Evolutionary conservation across 2,113 vertebrate genomes (phyloP).

Genomic region (Siniperca chuatsi): DNA sequence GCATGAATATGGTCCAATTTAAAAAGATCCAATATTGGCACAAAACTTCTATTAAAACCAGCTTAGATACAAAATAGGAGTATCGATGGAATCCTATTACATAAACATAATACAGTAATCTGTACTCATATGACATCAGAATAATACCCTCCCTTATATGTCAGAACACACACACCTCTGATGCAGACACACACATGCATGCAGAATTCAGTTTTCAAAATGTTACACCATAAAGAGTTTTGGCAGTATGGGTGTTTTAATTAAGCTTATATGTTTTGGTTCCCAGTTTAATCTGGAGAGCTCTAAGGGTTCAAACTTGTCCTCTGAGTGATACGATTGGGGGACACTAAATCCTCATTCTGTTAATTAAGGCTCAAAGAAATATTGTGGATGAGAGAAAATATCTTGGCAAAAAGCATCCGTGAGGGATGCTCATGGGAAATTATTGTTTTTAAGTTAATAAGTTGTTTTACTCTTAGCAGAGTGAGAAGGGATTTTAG

Average conservation of each 20-base stretch:
- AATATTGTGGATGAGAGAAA: constrained; percentile 69
- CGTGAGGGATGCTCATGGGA: constrained; percentile 66
- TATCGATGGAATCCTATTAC: not conserved
- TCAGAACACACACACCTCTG: not conserved
- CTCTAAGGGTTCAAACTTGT: constrained; percentile 56
- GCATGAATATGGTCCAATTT: not conserved
- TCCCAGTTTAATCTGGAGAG: constrained; percentile 48
- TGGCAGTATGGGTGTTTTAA: constrained; percentile 48
- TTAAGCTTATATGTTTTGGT: constrained; percentile 51
- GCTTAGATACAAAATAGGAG: not conserved
- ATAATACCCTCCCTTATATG: not conserved
- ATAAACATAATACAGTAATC: constrained; percentile 3
- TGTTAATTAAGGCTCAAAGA: constrained; percentile 74
- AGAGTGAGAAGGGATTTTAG: constrained; percentile 65
- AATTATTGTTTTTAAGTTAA: constrained; percentile 80
- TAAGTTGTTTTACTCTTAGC: constrained; percentile 75
- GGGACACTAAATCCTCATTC: constrained; percentile 76
- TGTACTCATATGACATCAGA: not conserved
- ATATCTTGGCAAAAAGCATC: constrained; percentile 64
- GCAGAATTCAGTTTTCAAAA: constrained; percentile 28
- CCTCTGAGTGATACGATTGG: constrained; percentile 64
- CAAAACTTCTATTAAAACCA: not conserved
- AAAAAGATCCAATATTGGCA: not conserved
- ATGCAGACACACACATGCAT: constrained; percentile 30
- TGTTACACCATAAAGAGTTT: constrained; percentile 44